Base-by-base conservation (phyloP, 2,113 vertebrate species). In the Bucco capensis region DNA sequence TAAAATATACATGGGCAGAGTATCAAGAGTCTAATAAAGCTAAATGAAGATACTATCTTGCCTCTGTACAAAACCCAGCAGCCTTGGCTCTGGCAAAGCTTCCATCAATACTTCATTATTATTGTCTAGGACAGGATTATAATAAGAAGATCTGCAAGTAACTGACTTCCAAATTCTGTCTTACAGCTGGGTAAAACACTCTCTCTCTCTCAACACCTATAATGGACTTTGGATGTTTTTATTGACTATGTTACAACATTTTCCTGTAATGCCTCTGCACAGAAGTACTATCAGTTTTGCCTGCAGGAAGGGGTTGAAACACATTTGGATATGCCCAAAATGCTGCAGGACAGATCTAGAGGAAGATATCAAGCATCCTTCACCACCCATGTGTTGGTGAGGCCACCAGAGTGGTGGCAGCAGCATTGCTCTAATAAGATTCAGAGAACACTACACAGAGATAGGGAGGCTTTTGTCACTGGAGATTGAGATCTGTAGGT, bases 1-100 rank as follows among this genome's bases (percentile, higher is more conserved):
- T 96, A 96, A 94, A 96, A 92, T 95, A 96, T 86, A 93, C 93
- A 96, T 92, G 93, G 92, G 95, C 90, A 94, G 87, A 92, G 82
- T 91, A 96, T 86, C 92, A 92, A 83, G 91, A 85, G 93, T 9
- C 86, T 89, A 94, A 95, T 95, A 96, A 96, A 96, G 93, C 87
- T 94, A 96, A 96, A 96, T 93, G 74, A 96, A 96, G 94, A 92
- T 60, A 82, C 78, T 85, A 69, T 93, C 78, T 94, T 85, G 89
- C 84, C 89, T 87, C 89, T 56, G 71, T 78, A 86, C 54, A 89
- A 89, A 93, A 86, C 93, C 67, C 91, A 93, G 92, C 81, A 93
- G 94, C 79, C 90, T 93, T 85, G 84, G 91, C 92, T 94, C 74
- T 91, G 89, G 94, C 86, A 92, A 87, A 89, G 79, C 89, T 87